Conservation (phyloP, 2,888 invertebrate genomes). For the Tuberolachnus salignus region DNA sequence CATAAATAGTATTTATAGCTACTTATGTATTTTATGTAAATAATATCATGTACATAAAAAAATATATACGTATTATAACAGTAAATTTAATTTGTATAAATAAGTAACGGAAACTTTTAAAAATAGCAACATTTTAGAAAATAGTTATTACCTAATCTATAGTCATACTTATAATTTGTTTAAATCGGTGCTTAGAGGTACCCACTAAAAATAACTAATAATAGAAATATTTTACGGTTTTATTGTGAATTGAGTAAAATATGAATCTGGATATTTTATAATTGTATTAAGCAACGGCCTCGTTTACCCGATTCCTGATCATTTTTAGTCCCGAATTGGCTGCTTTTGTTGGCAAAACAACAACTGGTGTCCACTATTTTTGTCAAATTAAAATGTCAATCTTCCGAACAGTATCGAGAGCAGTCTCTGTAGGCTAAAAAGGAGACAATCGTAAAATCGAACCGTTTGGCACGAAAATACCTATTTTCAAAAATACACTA, state of each 20-base stretch:
- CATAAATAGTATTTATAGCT: too few relatives aligned
- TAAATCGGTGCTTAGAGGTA: too few relatives aligned
- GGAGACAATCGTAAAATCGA: conserved; percentile 42
- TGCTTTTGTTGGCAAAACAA: conserved; percentile 55
- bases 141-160: too few relatives aligned
- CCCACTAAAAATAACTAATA: too few relatives aligned
- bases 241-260: conserved; percentile 2
- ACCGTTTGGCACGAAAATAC: conserved; percentile 33
- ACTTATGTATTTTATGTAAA: too few relatives aligned
- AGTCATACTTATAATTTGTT: too few relatives aligned
- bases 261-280: conserved; percentile 30
- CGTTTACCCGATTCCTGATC: conserved; percentile 48
- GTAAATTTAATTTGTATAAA: too few relatives aligned
- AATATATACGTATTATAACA: too few relatives aligned
- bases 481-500: conserved; percentile 29
- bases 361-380: conserved; percentile 51
- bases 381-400: conserved; percentile 54
- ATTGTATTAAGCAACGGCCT: conserved; percentile 33
- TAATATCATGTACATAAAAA: too few relatives aligned
- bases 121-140: too few relatives aligned
- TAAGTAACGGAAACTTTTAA: too few relatives aligned
- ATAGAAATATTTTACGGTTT: not conserved
- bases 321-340: conserved; percentile 48
- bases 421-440: conserved; percentile 21
- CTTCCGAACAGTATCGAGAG: conserved; percentile 38